Evolutionary conservation across 2,888 invertebrate species (phyloP), one percentile per base, ranked within the genome.

Genomic region (Leucophora obtusa): DNA sequence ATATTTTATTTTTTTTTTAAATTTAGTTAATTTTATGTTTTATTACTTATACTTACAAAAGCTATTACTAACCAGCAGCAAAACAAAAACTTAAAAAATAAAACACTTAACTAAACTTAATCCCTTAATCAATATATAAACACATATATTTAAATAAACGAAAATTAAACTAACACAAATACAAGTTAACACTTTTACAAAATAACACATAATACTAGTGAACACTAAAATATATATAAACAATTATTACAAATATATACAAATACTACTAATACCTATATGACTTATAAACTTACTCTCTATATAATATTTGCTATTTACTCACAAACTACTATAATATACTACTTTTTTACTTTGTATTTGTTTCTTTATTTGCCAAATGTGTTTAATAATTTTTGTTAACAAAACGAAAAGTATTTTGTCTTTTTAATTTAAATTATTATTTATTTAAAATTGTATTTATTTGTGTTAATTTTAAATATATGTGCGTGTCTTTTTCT

Each of bases 61-160:
- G 70, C 51, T 71, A 68, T 72, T 82, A 78, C 71, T 79, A 75
- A 71, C 65, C 77, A 81, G 60, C 81, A 77, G 70, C 69, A 77
- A 70, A 60, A 54, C 53, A 14, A 43, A 66, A 59, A 33, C 50
- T 35, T 50, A 38, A 54, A 77, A 28, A 21, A n/a, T n/a, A 73
- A 70, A 68, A 78, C 53, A 75, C 51, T 15, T 51, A 47, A 63
- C 21, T 51, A 56, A 47, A 68, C 17, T 75, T 63, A 74, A 71
- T 54, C 38, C 43, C n/a, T 47, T 47, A n/a, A 47, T 47, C 43
- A n/a, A 47, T 47, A 47, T 47, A n/a, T 47, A 47, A 43, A 47
- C 14, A 47, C n/a, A n/a, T n/a, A 47, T 47, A 47, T 38, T 38
- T n/a, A n/a, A 38, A 38, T 4, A 38, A 38, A 38, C 38, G 38